These are phyloP conservation scores for Harpegnathos saltator DNA, from an alignment of 1,140 invertebrate genomes.

Conservation along the genomic window DNA sequence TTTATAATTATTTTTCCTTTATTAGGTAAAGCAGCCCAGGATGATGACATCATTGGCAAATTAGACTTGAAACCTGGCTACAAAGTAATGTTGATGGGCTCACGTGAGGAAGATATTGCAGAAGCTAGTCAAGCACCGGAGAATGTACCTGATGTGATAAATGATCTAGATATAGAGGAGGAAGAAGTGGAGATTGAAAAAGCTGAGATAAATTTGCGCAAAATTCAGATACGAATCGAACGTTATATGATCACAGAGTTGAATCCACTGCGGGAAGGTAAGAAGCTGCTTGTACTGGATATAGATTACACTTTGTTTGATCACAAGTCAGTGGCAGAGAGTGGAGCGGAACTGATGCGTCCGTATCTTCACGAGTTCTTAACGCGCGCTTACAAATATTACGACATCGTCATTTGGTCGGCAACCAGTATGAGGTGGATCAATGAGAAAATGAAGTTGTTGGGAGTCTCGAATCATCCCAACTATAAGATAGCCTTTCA, in stretches of 20 bases:
- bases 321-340: slow-evolving; percentile 96
- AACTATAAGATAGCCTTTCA: slow-evolving; percentile 98
- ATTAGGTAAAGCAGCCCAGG: slow-evolving; percentile 92
- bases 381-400: slow-evolving; percentile 94
- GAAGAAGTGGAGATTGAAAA: slow-evolving; percentile 95
- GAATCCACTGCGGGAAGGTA: slow-evolving; percentile 91
- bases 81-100: slow-evolving; percentile 99
- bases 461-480: slow-evolving; percentile 93
- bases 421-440: slow-evolving; percentile 99
- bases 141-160: slow-evolving; percentile 93
- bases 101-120: slow-evolving; percentile 95
- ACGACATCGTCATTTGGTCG: slow-evolving; percentile 97
- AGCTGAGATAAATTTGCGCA: slow-evolving; percentile 91
- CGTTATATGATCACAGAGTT: slow-evolving; percentile 94
- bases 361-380: slow-evolving; percentile 98
- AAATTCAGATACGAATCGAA: slow-evolving; percentile 94
- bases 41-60: slow-evolving; percentile 90
- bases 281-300: slow-evolving; percentile 97
- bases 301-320: slow-evolving; percentile 99
- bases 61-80: slow-evolving; percentile 94
- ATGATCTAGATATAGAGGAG: slow-evolving; percentile 95
- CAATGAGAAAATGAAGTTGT: slow-evolving; percentile 97
- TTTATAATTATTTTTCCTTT: slow-evolving; percentile 61
- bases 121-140: slow-evolving; percentile 92
- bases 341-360: slow-evolving; percentile 96